These are phyloP conservation scores for Timandra comae DNA, from an alignment of 2,888 invertebrate genomes.

Conservation along the genomic window DNA sequence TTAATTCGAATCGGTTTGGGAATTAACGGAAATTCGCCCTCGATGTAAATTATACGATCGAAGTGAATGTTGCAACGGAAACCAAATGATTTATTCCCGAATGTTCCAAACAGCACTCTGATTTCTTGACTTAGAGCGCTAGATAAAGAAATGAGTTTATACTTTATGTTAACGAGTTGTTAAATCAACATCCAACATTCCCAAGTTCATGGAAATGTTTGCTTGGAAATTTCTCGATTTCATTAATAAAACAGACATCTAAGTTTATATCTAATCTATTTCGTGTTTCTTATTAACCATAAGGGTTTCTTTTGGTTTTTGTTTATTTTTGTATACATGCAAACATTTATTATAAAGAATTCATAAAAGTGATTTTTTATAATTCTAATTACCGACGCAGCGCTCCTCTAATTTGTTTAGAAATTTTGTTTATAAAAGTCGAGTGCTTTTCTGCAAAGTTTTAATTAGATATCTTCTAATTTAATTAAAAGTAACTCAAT, in stretches of 20 bases:
- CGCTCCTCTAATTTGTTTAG: no score
- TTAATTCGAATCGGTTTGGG: constrained; percentile 31
- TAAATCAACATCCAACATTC: not conserved
- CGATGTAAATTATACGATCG: constrained; percentile 47
- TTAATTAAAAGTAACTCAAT: no score
- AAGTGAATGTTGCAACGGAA: constrained; percentile 42
- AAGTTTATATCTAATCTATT: no score
- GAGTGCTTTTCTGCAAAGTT: no score
- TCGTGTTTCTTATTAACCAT: no score
- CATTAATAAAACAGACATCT: not conserved
- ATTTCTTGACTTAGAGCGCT: constrained; percentile 38
- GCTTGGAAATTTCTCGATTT: not conserved
- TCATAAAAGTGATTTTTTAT: no score
- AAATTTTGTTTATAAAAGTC: no score
- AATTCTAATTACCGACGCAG: no score
- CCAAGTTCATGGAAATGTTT: not conserved
- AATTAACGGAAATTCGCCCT: constrained; percentile 39
- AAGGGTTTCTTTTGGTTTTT: no score
- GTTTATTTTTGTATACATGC: no score
- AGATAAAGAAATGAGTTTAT: constrained; percentile 23
- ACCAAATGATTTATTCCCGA: constrained; percentile 45
- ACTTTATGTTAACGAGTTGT: constrained; percentile 1
- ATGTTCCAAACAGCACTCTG: constrained; percentile 42
- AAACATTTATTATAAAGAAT: no score
- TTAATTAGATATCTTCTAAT: no score